Evolutionary conservation across 1,140 invertebrate genomes (phyloP).

Genomic region (Proales similis): DNA sequence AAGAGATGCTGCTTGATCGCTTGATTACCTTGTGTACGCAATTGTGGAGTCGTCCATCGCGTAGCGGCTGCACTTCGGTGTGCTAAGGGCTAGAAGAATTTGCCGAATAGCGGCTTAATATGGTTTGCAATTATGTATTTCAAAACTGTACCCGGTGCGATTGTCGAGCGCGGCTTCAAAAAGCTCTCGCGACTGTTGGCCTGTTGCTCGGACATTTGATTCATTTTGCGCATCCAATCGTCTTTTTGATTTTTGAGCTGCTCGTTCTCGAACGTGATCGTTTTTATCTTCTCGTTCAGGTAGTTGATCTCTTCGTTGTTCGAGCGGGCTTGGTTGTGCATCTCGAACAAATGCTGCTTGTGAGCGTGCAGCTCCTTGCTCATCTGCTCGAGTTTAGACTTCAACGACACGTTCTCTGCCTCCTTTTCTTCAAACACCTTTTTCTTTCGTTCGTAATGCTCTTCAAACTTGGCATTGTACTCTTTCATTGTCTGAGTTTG

Average conservation of each 20-base stretch:
- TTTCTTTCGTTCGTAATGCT: constrained; percentile 26
- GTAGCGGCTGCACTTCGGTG: constrained; percentile 22
- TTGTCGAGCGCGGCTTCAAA: not conserved
- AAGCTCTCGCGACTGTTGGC: constrained; percentile 3
- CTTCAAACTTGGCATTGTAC: not conserved
- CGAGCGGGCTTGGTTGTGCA: constrained; percentile 18
- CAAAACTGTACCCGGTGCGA: constrained; percentile 12
- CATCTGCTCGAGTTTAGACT: not conserved
- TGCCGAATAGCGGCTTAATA: not conserved
- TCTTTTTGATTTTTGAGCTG: constrained; percentile 34
- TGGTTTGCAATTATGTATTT: not conserved
- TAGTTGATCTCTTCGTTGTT: constrained; percentile 27
- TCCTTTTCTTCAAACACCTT: constrained; percentile 33
- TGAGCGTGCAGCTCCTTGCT: constrained; percentile 6
- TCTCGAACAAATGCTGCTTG: constrained; percentile 5
- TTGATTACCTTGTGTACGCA: constrained; percentile 17
- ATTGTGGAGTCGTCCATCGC: constrained; percentile 32
- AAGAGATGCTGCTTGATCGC: too few relatives aligned
- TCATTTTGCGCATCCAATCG: constrained; percentile 17
- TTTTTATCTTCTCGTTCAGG: constrained; percentile 31
- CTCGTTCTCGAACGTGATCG: constrained; percentile 31
- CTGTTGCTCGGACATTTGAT: constrained; percentile 23
- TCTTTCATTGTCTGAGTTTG: constrained; percentile 1
- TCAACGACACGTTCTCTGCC: not conserved
- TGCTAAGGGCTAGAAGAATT: constrained; percentile 27